phyloP scores from a whole-genome alignment of 1,140 invertebrate genomes.

The Theocolax elegans region DNA sequence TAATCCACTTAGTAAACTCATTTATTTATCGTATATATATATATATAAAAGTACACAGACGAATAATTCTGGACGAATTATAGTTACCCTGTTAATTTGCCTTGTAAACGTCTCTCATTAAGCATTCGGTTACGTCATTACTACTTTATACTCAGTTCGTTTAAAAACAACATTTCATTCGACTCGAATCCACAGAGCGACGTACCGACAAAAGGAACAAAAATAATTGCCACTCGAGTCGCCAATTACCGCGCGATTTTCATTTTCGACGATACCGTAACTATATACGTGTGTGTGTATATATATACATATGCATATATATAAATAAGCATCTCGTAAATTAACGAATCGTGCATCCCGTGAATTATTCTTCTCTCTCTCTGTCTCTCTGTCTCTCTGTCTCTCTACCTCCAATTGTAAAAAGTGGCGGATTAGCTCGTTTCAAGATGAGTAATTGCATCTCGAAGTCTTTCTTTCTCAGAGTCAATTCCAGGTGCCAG shows the following conservation, averaged over 20 bases:
- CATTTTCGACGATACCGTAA: slow-evolving; percentile 3
- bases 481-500: not conserved
- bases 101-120: not conserved
- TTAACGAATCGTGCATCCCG: not conserved
- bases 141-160: not conserved
- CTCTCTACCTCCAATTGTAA: not conserved
- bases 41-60: no score
- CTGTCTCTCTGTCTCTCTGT: not conserved
- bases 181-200: not conserved
- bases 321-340: no score
- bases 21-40: no score
- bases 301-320: no score
- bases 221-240: not conserved
- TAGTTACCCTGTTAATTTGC: not conserved
- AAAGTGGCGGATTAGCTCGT: not conserved
- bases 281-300: not conserved
- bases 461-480: not conserved
- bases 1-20: no score
- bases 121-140: not conserved
- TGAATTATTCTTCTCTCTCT: not conserved
- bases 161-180: not conserved
- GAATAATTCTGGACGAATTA: no score
- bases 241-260: slow-evolving; percentile 11
- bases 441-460: slow-evolving; percentile 2
- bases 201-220: not conserved